These are phyloP conservation scores for Drosophila suboccidentalis DNA, from an alignment of 2,888 invertebrate species.

Conservation along the genomic window DNA sequence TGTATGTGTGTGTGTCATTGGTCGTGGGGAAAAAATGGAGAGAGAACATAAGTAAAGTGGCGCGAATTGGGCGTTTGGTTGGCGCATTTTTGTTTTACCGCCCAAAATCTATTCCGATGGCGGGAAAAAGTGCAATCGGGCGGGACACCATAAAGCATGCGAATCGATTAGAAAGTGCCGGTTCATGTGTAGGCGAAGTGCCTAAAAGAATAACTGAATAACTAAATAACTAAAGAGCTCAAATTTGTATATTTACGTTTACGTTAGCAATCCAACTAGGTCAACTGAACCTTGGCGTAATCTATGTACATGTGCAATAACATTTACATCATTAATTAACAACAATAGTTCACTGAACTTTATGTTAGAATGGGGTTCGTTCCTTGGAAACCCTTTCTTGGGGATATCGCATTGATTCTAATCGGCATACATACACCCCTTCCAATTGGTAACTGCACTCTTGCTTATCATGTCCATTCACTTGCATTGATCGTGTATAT, in stretches of 20 bases:
- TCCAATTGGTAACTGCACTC: conserved; percentile 23
- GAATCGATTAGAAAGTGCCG: conserved; percentile 49
- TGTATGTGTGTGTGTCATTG: conserved; percentile 51
- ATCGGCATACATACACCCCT: background rate
- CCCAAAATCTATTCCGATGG: conserved; percentile 76
- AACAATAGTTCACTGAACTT: conserved; percentile 19
- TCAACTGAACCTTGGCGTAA: conserved; percentile 21
- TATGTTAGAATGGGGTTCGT: background rate
- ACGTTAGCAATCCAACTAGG: conserved; percentile 26
- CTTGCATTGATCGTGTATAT: background rate
- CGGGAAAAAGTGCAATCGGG: conserved; percentile 76
- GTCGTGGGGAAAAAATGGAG: conserved; percentile 50
- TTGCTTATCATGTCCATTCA: conserved; percentile 1
- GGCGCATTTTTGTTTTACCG: conserved; percentile 78
- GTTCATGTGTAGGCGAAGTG: conserved; percentile 3
- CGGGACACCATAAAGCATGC: conserved; percentile 46
- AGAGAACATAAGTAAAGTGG: conserved; percentile 67
- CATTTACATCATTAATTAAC: conserved; percentile 1
- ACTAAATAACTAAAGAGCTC: background rate
- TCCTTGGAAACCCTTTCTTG: background rate
- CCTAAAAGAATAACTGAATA: background rate
- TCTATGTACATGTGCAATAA: background rate
- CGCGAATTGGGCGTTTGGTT: conserved; percentile 80
- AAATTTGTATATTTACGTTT: conserved; percentile 5
- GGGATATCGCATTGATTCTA: background rate